phyloP scores from a whole-genome alignment of 2,888 invertebrate genomes.

The Apodemia mormo region DNA sequence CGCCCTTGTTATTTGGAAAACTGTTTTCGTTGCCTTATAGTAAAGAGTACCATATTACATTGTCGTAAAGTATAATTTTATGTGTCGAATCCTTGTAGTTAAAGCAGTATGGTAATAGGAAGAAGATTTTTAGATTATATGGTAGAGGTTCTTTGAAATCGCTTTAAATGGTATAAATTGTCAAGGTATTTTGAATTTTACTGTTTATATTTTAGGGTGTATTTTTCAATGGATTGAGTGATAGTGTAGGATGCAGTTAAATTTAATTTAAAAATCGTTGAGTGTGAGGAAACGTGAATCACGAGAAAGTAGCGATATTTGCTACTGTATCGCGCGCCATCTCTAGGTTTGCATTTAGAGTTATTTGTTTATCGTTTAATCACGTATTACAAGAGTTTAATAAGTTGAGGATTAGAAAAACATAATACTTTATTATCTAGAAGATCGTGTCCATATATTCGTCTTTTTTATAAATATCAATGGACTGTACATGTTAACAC shows the following conservation, averaged over 20 bases:
- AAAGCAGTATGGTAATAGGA: slow-evolving; percentile 48
- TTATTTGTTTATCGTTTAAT: slow-evolving; percentile 3
- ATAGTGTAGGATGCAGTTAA: slow-evolving; percentile 39
- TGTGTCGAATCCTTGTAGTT: slow-evolving; percentile 34
- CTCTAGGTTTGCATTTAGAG: slow-evolving; percentile 38
- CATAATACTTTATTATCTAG: neutral
- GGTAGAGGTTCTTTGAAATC: slow-evolving; percentile 44
- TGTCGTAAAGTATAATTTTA: slow-evolving; percentile 40
- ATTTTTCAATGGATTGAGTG: slow-evolving; percentile 35
- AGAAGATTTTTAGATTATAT: slow-evolving; percentile 59
- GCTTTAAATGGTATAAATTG: slow-evolving; percentile 36
- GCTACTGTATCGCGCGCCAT: slow-evolving; percentile 81
- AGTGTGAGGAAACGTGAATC: slow-evolving; percentile 75
- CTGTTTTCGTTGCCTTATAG: neutral
- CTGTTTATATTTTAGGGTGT: slow-evolving; percentile 33
- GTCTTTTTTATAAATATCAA: no score
- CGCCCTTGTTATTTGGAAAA: slow-evolving; percentile 36
- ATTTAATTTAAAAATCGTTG: slow-evolving; percentile 50
- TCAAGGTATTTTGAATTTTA: slow-evolving; percentile 31
- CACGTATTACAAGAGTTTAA: neutral
- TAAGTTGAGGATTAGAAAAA: neutral
- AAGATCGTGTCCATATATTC: no score
- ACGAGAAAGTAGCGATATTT: slow-evolving; percentile 77
- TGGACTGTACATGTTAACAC: no score
- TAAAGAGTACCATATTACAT: slow-evolving; percentile 32